These are phyloP conservation scores for Drosophila ustulata DNA, from an alignment of 2,888 invertebrate species.

Conservation along the genomic window DNA sequence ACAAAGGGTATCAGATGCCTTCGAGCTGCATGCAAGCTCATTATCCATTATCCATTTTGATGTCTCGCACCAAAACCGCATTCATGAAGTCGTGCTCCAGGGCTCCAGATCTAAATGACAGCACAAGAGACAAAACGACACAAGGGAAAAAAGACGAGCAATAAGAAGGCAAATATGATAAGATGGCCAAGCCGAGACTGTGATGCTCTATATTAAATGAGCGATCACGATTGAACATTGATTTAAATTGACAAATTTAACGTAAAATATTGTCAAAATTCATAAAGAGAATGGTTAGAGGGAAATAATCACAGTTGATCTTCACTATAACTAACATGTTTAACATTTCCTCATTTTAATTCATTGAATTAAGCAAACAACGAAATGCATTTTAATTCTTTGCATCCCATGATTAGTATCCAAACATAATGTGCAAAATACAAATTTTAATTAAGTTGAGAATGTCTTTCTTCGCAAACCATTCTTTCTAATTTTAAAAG, in stretches of 20 bases:
- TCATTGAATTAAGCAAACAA: no score
- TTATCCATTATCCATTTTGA: conserved; percentile 50
- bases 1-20: conserved; percentile 20
- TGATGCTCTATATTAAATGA: conserved; percentile 17
- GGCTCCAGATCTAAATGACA: conserved; percentile 31
- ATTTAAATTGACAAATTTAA: neutral
- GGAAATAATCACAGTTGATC: no score
- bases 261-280: no score
- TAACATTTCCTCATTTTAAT: no score
- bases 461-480: no score
- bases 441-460: no score
- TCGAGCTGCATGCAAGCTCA: conserved; percentile 36
- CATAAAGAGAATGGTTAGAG: no score
- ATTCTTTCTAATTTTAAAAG: no score
- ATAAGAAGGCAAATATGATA: neutral
- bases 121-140: conserved; percentile 19
- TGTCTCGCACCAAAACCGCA: conserved; percentile 49
- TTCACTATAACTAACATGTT: no score
- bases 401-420: no score
- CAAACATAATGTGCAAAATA: no score
- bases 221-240: neutral
- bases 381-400: no score
- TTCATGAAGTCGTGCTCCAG: conserved; percentile 46
- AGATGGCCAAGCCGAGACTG: neutral
- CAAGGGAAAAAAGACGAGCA: conserved; percentile 10